These are phyloP conservation scores for Archilochus colubris DNA, from an alignment of 2,113 vertebrate genomes.

Conservation along the genomic window DNA sequence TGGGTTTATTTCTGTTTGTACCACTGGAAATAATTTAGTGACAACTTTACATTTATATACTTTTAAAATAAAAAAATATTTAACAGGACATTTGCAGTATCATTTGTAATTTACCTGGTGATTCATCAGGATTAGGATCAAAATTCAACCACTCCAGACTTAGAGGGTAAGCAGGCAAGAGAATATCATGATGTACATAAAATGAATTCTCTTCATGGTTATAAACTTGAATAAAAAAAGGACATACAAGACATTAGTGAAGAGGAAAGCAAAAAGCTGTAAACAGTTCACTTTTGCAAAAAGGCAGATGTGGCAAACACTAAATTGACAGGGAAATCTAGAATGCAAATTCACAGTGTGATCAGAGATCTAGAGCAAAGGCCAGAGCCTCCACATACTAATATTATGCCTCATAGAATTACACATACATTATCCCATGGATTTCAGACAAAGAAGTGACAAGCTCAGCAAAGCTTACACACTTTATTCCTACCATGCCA, in stretches of 20 bases:
- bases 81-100: not conserved
- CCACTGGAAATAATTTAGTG: not conserved
- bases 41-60: not conserved
- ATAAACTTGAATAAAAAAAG: constrained; percentile 82
- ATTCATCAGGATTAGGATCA: constrained; percentile 89
- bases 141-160: constrained; percentile 95
- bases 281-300: not conserved
- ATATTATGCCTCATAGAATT: not conserved
- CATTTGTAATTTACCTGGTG: constrained; percentile 75
- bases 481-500: not conserved
- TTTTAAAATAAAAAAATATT: not conserved
- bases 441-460: not conserved
- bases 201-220: constrained; percentile 93
- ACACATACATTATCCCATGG: not conserved
- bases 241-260: not conserved
- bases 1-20: not conserved
- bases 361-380: not conserved
- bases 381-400: not conserved
- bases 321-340: not conserved
- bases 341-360: not conserved
- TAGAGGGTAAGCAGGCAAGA: constrained; percentile 93
- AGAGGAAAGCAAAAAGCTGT: not conserved
- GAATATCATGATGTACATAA: constrained; percentile 94
- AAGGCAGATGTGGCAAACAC: not conserved
- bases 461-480: not conserved